Conservation (phyloP, 2,888 invertebrate species). For the Eueremaeus valkanovi region DNA sequence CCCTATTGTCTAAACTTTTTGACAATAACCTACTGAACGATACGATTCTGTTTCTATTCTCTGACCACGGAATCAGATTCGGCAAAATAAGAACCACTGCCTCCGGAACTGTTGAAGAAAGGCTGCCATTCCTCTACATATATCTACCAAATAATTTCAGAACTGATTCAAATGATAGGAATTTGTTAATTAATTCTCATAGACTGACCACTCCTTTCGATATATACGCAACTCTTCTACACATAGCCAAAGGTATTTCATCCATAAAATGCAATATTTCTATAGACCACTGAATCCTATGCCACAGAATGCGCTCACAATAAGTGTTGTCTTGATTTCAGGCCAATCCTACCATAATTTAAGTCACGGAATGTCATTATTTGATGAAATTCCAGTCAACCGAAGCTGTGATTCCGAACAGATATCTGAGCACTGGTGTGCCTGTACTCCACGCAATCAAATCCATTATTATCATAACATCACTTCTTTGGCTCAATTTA, state of each 20-base stretch:
- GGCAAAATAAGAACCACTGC: slow-evolving; percentile 76
- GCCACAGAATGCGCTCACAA: background rate
- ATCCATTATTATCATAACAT: background rate
- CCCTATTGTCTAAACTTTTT: slow-evolving; percentile 60
- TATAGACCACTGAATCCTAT: background rate
- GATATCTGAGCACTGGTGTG: slow-evolving; percentile 53
- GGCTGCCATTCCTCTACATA: slow-evolving; percentile 53
- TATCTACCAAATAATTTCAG: slow-evolving; percentile 51
- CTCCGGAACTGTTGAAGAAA: slow-evolving; percentile 53
- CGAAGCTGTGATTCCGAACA: slow-evolving; percentile 52
- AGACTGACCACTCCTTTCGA: slow-evolving; percentile 54
- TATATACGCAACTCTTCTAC: slow-evolving; percentile 52
- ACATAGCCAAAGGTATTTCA: slow-evolving; percentile 47
- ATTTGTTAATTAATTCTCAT: slow-evolving; percentile 50
- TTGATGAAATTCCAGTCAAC: slow-evolving; percentile 50
- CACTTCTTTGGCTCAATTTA: background rate
- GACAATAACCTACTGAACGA: slow-evolving; percentile 60
- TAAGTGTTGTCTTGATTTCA: background rate
- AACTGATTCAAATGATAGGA: slow-evolving; percentile 44
- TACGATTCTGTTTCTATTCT: slow-evolving; percentile 67
- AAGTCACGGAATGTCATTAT: slow-evolving; percentile 49
- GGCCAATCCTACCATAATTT: background rate
- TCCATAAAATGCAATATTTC: background rate
- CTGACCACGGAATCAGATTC: slow-evolving; percentile 87
- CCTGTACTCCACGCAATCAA: slow-evolving; percentile 46